Evolutionary conservation across 1,140 invertebrate genomes (phyloP), one percentile per base, ranked within the genome.

Genomic region (Dreissena rostriformis): DNA sequence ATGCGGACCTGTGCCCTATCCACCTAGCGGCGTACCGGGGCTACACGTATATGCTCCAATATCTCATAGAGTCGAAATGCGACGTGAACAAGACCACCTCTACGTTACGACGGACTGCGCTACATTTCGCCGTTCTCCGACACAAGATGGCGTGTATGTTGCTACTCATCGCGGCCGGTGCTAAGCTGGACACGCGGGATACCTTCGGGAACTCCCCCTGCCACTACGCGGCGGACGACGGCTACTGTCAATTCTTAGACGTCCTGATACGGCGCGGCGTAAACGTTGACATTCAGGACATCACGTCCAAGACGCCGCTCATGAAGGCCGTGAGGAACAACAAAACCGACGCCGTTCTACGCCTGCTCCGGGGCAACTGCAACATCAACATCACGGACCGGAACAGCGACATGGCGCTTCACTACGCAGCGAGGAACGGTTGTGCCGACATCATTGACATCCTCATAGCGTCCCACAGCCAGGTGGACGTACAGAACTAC

Each of bases 381-480:
- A 89, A 98, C 94, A 94, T 99, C 55, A 99, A 99, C 91, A 96
- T 99, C 63, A 97, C 97, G 24, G 98, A 99, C 93, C 98, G 99
- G 94, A 98, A 99, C 91, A 97, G 98, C 22, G 98, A 99, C 92
- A 99, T 98, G 10, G 97, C 98, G 0, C 94, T 99, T 57, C 98
- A 99, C 92, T 93, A 92, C 73, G 92, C 93, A 1, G 89, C 92
- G 5, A 84, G 93, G 78, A 93, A 92, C 66, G 93, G 93, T 4
- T 91, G 90, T 82, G 86, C 88, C 28, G 91, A 92, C 72, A 91
- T 92, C 61, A 90, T 92, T 51, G 89, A 91, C 26, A 91, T 92
- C 63, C 86, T 93, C 24, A 84, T 93, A 68, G 87, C 88, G 10
- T 89, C 91, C 14, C 91, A 91, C 26, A 91, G 91, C 83, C 85